Base-by-base conservation (phyloP, 2,113 vertebrate genomes). In the Pachyramphus minor region DNA sequence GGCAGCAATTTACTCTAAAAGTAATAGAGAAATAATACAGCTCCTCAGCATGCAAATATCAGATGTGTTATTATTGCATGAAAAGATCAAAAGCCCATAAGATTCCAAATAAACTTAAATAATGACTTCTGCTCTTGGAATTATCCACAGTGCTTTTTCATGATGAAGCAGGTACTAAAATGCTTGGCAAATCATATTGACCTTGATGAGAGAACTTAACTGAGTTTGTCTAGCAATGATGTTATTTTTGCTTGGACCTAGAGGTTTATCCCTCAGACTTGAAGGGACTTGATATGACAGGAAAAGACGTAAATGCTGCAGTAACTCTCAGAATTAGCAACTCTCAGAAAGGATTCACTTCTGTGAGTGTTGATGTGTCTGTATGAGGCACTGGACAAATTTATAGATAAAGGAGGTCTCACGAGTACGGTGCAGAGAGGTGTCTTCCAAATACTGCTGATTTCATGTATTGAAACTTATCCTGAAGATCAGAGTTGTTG, bases 401-500 rank as follows among this genome's bases (percentile, higher is more conserved):
- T 66, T 25, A 42, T 11, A 67, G 8, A 19, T 67, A 50, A 16
- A 50, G 31, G 58, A 56, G 2, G 7, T 74, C 18, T 87, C 62
- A 71, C 0, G 0, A 45, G 4, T 37, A n/a, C 4, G 1, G 28
- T 78, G 18, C 35, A 84, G 42, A 63, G 21, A 50, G 6, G 4
- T 6, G 22, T 56, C 28, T 88, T 79, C 22, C 42, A 55, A 79
- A 90, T 83, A 4, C 14, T 81, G 4, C 15, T 39, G 12, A 4
- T 74, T 72, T 14, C 14, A 14, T 12, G 7, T 37, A 22, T 10
- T 72, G 37, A 63, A 88, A 76, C 25, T 47, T 37, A 53, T 24
- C 13, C 20, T 52, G 31, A 87, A 55, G 33, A 22, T 41, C 35
- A 52, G 28, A 58, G 23, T 8, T 55, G 2, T 68, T 80, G 27